A percentile compares a stretch with the other conserved stretches of the same genome.
Evolutionary conservation across 2,113 vertebrate species (phyloP).

Genomic region (Rostratula benghalensis): DNA sequence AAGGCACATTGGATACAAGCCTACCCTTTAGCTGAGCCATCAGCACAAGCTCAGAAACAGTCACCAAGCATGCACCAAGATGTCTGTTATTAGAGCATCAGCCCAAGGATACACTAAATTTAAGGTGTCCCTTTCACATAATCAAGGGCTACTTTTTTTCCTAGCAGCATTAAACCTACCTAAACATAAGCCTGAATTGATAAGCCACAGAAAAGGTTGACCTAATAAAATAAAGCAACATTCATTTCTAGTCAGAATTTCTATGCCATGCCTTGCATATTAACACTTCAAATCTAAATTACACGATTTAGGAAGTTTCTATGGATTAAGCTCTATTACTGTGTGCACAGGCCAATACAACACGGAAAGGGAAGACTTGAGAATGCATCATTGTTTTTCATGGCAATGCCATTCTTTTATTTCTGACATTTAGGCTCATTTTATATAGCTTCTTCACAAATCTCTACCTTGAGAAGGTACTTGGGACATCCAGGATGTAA

Average conservation of each 20-base stretch:
- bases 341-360: fast-evolving
- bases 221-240: neutral
- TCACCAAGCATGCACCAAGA: neutral
- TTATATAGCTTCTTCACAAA: neutral
- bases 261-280: neutral
- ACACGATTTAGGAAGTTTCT: neutral
- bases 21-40: neutral
- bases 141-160: neutral
- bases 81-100: neutral
- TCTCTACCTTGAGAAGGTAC: neutral
- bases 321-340: neutral
- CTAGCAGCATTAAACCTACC: neutral
- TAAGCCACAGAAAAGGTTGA: neutral
- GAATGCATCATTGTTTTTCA: neutral
- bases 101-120: neutral
- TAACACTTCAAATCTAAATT: too few relatives aligned
- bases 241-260: neutral
- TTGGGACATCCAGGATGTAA: neutral
- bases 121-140: neutral
- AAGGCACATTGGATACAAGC: neutral
- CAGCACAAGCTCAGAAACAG: neutral
- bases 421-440: neutral
- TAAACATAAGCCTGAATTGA: neutral
- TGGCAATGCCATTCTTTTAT: neutral
- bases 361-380: neutral